These are phyloP conservation scores for Crotophaga sulcirostris DNA, from an alignment of 2,113 vertebrate genomes.

Conservation along the genomic window DNA sequence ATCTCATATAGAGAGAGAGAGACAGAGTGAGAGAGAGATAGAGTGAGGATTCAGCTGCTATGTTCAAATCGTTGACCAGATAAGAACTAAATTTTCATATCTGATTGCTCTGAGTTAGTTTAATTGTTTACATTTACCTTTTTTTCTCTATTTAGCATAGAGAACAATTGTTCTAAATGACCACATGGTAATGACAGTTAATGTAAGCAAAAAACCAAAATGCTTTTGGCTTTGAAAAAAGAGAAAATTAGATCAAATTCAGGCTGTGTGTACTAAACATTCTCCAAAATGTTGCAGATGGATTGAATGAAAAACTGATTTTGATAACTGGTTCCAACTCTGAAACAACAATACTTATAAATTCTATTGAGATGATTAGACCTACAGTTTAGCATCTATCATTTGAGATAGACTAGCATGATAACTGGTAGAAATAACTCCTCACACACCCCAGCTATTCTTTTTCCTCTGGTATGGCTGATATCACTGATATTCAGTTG, in stretches of 20 bases:
- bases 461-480: background rate
- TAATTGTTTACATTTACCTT: background rate
- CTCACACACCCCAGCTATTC: background rate
- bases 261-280: background rate
- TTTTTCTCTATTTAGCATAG: background rate
- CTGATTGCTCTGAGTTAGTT: background rate
- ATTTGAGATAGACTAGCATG: background rate
- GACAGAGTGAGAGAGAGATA: too few species aligned
- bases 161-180: background rate
- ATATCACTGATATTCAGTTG: background rate
- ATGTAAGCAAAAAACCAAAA: background rate
- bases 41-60: background rate
- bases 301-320: background rate
- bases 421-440: background rate
- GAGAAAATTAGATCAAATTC: background rate
- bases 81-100: background rate
- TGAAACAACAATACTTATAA: background rate
- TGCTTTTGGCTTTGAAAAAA: background rate
- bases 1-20: too few species aligned
- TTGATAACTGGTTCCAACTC: background rate
- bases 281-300: background rate
- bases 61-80: background rate
- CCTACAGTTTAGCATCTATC: background rate
- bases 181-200: background rate
- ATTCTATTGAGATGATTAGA: background rate